Percentiles rank a stretch among this genome's conserved stretches.
Conservation (phyloP, 1,140 invertebrate genomes). For the Lineus longissimus region DNA sequence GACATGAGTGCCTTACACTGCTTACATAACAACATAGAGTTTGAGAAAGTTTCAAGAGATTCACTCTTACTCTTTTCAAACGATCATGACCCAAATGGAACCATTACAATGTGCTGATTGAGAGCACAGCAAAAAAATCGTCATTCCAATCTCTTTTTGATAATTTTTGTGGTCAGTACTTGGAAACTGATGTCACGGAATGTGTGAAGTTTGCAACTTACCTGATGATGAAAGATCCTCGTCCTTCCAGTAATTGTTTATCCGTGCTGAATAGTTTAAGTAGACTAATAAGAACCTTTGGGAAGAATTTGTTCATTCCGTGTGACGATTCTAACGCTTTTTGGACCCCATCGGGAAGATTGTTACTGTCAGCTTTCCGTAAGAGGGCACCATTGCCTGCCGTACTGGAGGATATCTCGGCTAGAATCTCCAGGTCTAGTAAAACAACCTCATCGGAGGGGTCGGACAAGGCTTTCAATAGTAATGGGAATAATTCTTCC, state of each 20-base stretch:
- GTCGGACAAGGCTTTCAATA: constrained; percentile 82
- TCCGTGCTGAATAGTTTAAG: constrained; percentile 82
- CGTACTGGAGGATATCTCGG: constrained; percentile 70
- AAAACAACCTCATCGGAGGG: constrained; percentile 90
- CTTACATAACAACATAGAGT: no score
- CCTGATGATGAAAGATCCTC: constrained; percentile 94
- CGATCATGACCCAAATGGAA: no score
- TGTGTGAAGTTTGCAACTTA: constrained; percentile 55
- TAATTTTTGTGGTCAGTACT: no score
- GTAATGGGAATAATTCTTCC: constrained; percentile 77
- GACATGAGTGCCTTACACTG: no score
- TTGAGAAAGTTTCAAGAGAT: no score
- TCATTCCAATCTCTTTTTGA: no score
- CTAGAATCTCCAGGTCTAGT: constrained; percentile 81
- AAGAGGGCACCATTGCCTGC: constrained; percentile 19
- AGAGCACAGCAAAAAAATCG: no score
- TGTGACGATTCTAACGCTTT: constrained; percentile 20
- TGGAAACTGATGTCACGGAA: no score
- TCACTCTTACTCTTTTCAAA: no score
- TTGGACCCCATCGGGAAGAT: constrained; percentile 9
- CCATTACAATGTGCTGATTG: no score
- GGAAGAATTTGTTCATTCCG: constrained; percentile 65
- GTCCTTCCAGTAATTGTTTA: constrained; percentile 79
- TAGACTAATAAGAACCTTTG: constrained; percentile 81
- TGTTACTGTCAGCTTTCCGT: background rate